phyloP scores from a whole-genome alignment of 2,113 vertebrate species.

The Albula glossodonta region DNA sequence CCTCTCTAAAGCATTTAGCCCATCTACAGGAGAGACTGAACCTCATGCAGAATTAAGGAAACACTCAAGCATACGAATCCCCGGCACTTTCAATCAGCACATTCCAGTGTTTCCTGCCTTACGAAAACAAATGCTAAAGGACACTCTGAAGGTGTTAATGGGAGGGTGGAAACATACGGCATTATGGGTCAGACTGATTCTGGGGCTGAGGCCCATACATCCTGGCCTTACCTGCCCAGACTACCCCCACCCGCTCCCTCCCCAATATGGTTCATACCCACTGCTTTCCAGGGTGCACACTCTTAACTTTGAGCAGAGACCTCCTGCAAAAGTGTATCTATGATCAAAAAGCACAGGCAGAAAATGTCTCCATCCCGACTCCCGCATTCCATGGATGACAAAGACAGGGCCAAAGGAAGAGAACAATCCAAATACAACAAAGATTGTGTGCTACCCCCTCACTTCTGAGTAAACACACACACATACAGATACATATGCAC shows the following conservation, averaged over 20 bases:
- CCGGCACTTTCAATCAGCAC: neutral
- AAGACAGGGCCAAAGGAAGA: conserved; percentile 25
- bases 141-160: neutral
- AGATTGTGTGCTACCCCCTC: conserved; percentile 24
- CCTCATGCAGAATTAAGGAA: conserved; percentile 15
- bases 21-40: neutral
- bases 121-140: neutral
- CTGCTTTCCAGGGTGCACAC: neutral
- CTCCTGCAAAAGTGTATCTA: neutral
- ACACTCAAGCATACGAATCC: neutral
- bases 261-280: neutral
- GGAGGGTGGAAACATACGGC: neutral
- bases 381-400: conserved; percentile 31
- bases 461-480: conserved; percentile 9
- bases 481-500: conserved; percentile 8
- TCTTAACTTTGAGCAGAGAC: neutral
- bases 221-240: neutral
- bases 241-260: neutral
- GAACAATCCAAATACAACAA: conserved; percentile 44
- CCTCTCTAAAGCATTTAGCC: neutral
- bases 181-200: neutral
- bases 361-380: neutral
- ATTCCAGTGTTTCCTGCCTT: neutral
- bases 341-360: conserved; percentile 13
- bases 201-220: neutral